Base-by-base conservation (phyloP, 2,113 vertebrate species). In the Elgaria multicarinata region DNA sequence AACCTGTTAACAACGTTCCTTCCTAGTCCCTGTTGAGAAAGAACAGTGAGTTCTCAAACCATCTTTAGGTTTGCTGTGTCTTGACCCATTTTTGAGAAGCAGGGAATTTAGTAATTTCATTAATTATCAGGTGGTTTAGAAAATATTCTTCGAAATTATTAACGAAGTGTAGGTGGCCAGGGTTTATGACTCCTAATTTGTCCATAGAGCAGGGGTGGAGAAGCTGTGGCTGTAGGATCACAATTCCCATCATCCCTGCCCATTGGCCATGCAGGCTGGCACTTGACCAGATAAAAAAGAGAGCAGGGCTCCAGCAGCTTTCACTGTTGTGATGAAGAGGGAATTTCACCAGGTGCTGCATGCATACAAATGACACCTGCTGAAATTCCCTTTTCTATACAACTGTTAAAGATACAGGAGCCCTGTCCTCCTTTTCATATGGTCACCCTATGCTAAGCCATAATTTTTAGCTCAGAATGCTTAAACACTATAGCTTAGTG, bases 11-110 rank as follows among this genome's bases (percentile, higher is more conserved):
- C 26, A 84, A n/a, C 9, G 8, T 78, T 93, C 89, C 62, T 76
- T 93, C 89, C 62, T 62, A 80, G 39, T 87, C 33, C 46, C 87
- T 87, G 64, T 33, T 90, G 42, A 82, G 85, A 92, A 92, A 46
- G 58, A 90, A 10, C 0, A 90, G 33, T 3, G 18, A 90, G 93
- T 90, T 80, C 78, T 22, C 79, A 66, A 88, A 74, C 0, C 2
- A 66, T 72, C 28, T 28, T 64, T 79, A 53, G 4, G 5, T 87
- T 90, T 87, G 71, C 42, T 81, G 44, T 89, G 22, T 1, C 82
- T 92, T 87, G 1, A 0, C 46, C 13, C 31, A 24, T 13, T n/a
- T 66, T 67, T 83, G 81, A 6, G 77, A 66, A 28, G 1, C 66
- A 39, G 12, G 36, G 84, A 36, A 58, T 50, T 20, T 79, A 36